phyloP scores from a whole-genome alignment of 2,797 vertebrate genomes.

The Gallinago nigripennis region DNA sequence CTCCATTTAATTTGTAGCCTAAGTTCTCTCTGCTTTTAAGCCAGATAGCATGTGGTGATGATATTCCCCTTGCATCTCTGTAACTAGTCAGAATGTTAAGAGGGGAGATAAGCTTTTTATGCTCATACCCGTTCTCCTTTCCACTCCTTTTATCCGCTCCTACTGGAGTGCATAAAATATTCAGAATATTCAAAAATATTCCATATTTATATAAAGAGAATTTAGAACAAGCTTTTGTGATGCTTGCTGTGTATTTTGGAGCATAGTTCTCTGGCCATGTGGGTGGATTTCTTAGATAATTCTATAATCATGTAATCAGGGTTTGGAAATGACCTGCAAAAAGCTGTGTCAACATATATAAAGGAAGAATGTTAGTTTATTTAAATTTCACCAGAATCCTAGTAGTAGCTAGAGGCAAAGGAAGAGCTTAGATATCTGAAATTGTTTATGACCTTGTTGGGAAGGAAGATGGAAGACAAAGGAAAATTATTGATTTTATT shows the following conservation, averaged over 20 bases:
- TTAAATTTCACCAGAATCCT: neutral
- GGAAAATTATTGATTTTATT: neutral
- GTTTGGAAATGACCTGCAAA: neutral
- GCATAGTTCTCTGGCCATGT: neutral
- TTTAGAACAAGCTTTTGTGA: neutral
- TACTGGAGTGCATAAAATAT: neutral
- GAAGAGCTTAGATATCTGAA: neutral
- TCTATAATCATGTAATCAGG: neutral
- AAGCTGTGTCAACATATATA: neutral
- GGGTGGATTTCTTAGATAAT: neutral
- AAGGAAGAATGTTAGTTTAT: neutral
- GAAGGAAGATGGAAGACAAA: neutral
- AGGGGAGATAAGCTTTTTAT: neutral
- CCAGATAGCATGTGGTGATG: neutral
- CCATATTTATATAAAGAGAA: neutral
- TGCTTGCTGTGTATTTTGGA: neutral
- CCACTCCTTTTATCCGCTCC: neutral
- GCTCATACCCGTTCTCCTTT: neutral
- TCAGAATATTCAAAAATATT: neutral
- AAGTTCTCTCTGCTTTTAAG: neutral
- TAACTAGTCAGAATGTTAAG: neutral
- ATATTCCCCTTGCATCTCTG: neutral
- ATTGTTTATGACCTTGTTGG: neutral
- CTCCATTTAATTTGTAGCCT: neutral
- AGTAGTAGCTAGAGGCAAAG: neutral